phyloP scores from a whole-genome alignment of 2,888 invertebrate genomes.

The Aphrophora alni region DNA sequence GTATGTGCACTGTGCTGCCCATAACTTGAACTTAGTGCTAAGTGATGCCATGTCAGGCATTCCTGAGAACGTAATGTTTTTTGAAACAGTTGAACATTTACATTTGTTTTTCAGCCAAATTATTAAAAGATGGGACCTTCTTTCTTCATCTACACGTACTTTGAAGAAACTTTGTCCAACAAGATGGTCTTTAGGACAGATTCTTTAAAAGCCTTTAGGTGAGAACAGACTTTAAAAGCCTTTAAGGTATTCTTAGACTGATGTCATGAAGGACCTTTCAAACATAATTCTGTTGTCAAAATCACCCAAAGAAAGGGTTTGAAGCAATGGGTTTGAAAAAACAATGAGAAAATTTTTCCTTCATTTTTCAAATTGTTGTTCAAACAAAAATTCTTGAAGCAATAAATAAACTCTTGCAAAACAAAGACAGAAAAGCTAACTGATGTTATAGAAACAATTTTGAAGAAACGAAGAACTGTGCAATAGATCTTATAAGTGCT shows the following conservation, averaged over 20 bases:
- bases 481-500: background rate
- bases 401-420: background rate
- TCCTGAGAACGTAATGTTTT: background rate
- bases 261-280: no score
- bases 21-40: background rate
- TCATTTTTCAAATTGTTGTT: background rate
- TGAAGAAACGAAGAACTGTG: background rate
- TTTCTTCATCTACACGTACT: background rate
- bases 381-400: background rate
- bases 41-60: slow-evolving; percentile 4
- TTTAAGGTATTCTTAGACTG: no score
- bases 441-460: background rate
- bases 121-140: background rate
- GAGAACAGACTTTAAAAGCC: no score
- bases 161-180: no score
- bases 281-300: no score
- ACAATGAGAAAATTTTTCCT: background rate
- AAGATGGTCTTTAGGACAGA: no score
- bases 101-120: background rate
- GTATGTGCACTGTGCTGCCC: slow-evolving; percentile 3
- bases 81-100: background rate
- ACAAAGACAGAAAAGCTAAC: background rate
- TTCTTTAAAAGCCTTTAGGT: no score
- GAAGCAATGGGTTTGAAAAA: no score
- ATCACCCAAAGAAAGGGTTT: no score